Evolutionary conservation across 2,113 vertebrate genomes (phyloP).

Genomic region (Forbesichthys agassizii): DNA sequence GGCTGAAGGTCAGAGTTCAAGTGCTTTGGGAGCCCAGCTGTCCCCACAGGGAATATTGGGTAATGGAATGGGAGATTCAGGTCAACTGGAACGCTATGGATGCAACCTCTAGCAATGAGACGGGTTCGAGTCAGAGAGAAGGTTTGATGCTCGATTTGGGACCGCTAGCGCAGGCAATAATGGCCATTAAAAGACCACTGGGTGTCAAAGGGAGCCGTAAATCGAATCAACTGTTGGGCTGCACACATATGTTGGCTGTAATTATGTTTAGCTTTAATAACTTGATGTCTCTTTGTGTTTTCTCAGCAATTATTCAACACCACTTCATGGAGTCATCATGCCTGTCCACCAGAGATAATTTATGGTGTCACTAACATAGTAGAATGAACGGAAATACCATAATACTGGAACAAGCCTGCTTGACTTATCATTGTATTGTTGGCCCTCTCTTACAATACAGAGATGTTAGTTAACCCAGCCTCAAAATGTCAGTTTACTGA

Average conservation of each 20-base stretch:
- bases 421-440: no score
- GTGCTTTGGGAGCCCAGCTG: slow-evolving; percentile 61
- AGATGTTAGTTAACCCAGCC: no score
- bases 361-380: not conserved
- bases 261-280: slow-evolving; percentile 52
- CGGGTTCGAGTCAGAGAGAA: slow-evolving; percentile 48
- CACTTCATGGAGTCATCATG: not conserved
- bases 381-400: no score
- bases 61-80: slow-evolving; percentile 76
- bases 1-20: slow-evolving; percentile 70
- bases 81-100: slow-evolving; percentile 73
- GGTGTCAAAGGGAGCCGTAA: slow-evolving; percentile 55
- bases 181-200: slow-evolving; percentile 63
- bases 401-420: no score
- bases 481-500: no score
- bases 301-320: slow-evolving; percentile 31
- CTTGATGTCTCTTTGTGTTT: slow-evolving; percentile 40
- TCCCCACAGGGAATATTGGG: slow-evolving; percentile 69
- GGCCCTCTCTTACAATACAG: no score
- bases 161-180: slow-evolving; percentile 45
- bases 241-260: slow-evolving; percentile 49
- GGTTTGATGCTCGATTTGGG: slow-evolving; percentile 59
- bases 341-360: slow-evolving; percentile 8
- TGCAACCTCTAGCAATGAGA: slow-evolving; percentile 53
- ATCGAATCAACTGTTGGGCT: slow-evolving; percentile 50